Conservation (phyloP, 2,113 vertebrate genomes). For the Alligator mississippiensis region DNA sequence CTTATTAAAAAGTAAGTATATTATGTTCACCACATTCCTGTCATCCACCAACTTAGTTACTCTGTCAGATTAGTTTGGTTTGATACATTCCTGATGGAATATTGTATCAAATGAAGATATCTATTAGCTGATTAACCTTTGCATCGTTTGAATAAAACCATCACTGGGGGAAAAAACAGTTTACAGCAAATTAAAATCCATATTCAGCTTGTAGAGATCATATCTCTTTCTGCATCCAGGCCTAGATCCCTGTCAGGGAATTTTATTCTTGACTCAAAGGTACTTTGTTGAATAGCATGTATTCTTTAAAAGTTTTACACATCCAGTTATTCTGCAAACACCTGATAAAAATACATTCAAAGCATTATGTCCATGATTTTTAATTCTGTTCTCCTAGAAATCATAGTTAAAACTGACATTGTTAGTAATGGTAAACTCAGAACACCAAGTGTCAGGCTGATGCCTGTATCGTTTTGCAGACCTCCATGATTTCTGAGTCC, state of each 20-base stretch:
- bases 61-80: background rate
- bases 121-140: background rate
- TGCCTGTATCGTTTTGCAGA: slow-evolving; percentile 5
- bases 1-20: too few relatives aligned
- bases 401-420: fast-evolving
- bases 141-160: background rate
- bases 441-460: background rate
- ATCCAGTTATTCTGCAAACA: background rate
- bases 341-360: background rate
- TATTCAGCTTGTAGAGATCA: background rate
- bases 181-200: background rate
- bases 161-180: background rate
- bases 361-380: background rate
- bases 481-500: background rate
- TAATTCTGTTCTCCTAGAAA: background rate
- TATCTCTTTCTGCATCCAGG: background rate
- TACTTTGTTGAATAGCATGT: background rate
- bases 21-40: too few relatives aligned
- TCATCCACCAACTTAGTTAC: too few relatives aligned
- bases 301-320: background rate
- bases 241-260: background rate
- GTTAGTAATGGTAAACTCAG: background rate
- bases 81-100: background rate
- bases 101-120: background rate
- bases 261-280: background rate